phyloP scores from a whole-genome alignment of 1,140 invertebrate species.

The Zaprionus ornatus region DNA sequence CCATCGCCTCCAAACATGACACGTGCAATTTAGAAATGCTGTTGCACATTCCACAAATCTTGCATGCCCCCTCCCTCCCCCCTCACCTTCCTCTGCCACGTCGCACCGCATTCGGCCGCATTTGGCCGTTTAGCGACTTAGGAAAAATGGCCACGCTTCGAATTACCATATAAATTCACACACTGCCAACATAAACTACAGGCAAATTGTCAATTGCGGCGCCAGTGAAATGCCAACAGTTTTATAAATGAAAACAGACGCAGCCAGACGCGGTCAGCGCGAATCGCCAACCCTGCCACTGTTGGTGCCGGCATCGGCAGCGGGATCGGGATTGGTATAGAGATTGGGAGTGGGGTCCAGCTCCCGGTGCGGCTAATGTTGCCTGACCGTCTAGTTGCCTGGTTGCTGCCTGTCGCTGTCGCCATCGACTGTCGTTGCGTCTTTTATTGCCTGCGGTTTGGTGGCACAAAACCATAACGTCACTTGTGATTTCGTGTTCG shows the following conservation, averaged over 20 bases:
- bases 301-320: background rate
- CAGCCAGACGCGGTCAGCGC: slow-evolving; percentile 3
- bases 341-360: slow-evolving; percentile 14
- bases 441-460: slow-evolving; percentile 81
- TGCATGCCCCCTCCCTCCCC: background rate
- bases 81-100: background rate
- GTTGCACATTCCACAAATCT: slow-evolving; percentile 16
- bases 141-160: slow-evolving; percentile 54
- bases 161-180: slow-evolving; percentile 77
- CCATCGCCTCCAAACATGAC: slow-evolving; percentile 68
- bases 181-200: slow-evolving; percentile 76
- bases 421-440: slow-evolving; percentile 63
- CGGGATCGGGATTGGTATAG: background rate
- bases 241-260: slow-evolving; percentile 74
- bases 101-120: slow-evolving; percentile 35
- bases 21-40: slow-evolving; percentile 64
- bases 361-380: slow-evolving; percentile 48
- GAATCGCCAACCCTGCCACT: background rate
- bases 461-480: slow-evolving; percentile 75
- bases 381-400: background rate
- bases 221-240: slow-evolving; percentile 64
- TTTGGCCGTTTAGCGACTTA: slow-evolving; percentile 58
- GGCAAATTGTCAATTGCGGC: slow-evolving; percentile 79
- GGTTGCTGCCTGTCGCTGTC: background rate
- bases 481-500: slow-evolving; percentile 75